A percentile compares a stretch with the other conserved stretches of the same genome.
These are phyloP conservation scores for Sclerodermus sp. DNA, from an alignment of 2,888 invertebrate genomes.

Conservation along the genomic window DNA sequence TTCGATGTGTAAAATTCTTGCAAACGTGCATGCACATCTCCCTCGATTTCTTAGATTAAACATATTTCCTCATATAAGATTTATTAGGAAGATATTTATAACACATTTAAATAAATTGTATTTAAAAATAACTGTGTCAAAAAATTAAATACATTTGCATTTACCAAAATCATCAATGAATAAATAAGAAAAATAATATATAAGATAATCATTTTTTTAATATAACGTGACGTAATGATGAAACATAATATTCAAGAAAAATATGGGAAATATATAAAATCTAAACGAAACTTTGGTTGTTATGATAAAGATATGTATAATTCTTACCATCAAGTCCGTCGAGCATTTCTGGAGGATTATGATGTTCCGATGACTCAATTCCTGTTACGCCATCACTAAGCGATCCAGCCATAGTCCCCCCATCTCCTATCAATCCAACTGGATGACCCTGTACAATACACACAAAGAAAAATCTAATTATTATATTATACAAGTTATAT, in stretches of 20 bases:
- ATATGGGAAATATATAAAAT: slow-evolving; percentile 32
- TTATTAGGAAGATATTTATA: no score
- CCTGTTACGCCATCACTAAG: slow-evolving; percentile 51
- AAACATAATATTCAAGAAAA: no score
- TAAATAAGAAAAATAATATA: no score
- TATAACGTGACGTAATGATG: no score
- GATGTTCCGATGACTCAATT: slow-evolving; percentile 53
- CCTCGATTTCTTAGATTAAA: slow-evolving; percentile 51
- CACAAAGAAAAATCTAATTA: background rate
- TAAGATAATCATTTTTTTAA: no score
- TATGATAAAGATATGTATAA: slow-evolving; percentile 17
- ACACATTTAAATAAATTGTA: no score
- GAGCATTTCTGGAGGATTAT: slow-evolving; percentile 56
- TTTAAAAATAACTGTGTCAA: no score
- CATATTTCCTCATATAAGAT: slow-evolving; percentile 30
- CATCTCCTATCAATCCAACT: slow-evolving; percentile 50
- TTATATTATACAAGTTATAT: no score
- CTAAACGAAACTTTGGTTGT: slow-evolving; percentile 33
- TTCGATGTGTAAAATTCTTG: slow-evolving; percentile 46
- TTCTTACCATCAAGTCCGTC: slow-evolving; percentile 59
- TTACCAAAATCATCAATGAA: no score
- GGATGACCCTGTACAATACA: slow-evolving; percentile 53
- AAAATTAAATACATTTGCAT: no score
- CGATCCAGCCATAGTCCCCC: slow-evolving; percentile 46
- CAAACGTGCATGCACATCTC: slow-evolving; percentile 56